These are phyloP conservation scores for Schizotus pectinicornis DNA, from an alignment of 2,888 invertebrate genomes.

Conservation along the genomic window DNA sequence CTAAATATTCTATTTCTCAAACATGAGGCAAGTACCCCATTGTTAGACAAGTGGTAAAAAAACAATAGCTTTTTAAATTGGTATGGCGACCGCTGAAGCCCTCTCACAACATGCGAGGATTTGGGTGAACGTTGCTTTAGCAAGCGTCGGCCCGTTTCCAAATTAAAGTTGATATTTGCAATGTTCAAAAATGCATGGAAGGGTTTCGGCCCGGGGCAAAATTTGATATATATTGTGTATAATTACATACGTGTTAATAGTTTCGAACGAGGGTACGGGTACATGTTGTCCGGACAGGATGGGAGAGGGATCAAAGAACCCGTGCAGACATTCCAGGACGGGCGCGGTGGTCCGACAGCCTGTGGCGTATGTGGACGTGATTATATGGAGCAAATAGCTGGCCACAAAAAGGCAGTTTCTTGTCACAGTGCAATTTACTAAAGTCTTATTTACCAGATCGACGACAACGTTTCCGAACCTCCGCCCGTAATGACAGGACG, in stretches of 20 bases:
- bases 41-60: too few relatives aligned
- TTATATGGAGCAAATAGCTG: conserved; percentile 49
- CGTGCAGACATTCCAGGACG: conserved; percentile 49
- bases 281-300: conserved; percentile 40
- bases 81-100: too few relatives aligned
- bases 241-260: conserved; percentile 55
- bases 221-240: conserved; percentile 44
- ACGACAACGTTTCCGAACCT: conserved; percentile 16
- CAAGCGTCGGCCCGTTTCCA: conserved; percentile 11
- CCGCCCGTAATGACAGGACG: conserved; percentile 22
- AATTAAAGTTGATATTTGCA: conserved; percentile 23
- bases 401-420: conserved; percentile 34
- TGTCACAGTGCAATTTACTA: conserved; percentile 40
- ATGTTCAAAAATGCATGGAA: conserved; percentile 24
- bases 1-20: too few relatives aligned
- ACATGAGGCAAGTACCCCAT: too few relatives aligned
- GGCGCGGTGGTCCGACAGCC: conserved; percentile 46
- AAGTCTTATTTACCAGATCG: conserved; percentile 33
- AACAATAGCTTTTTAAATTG: too few relatives aligned
- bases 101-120: too few relatives aligned
- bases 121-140: conserved; percentile 11
- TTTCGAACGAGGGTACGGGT: conserved; percentile 47
- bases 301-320: conserved; percentile 49
- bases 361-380: conserved; percentile 51
- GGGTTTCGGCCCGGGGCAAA: conserved; percentile 25